phyloP scores from a whole-genome alignment of 1,140 invertebrate genomes.

The Dendroctonus valens region DNA sequence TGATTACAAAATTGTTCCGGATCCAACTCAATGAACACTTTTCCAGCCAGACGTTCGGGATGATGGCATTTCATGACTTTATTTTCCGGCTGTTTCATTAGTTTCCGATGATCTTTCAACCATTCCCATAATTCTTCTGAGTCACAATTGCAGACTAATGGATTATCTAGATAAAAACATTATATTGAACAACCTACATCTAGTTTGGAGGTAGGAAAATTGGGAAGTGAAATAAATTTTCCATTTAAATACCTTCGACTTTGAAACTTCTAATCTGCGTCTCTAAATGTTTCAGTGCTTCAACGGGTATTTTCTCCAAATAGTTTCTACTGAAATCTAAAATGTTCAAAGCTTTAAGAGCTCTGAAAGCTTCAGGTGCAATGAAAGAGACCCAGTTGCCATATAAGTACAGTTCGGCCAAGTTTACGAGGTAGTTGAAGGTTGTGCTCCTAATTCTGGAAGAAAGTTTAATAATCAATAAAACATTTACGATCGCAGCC shows the following conservation, averaged over 20 bases:
- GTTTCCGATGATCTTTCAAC: conserved; percentile 80
- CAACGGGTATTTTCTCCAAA: conserved; percentile 76
- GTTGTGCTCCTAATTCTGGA: conserved; percentile 67
- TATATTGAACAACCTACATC: not conserved
- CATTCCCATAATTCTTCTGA: conserved; percentile 85
- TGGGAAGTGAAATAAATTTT: too few species aligned
- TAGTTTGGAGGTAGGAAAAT: not conserved
- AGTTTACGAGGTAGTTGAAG: conserved; percentile 70
- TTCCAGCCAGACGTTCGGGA: conserved; percentile 72
- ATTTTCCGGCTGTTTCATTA: conserved; percentile 42
- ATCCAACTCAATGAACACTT: conserved; percentile 74
- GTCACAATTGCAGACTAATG: conserved; percentile 78
- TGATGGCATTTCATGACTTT: conserved; percentile 71
- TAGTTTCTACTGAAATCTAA: conserved; percentile 84
- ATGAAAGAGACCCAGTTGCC: conserved; percentile 81
- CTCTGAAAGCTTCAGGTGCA: conserved; percentile 74
- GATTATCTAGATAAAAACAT: conserved; percentile 68
- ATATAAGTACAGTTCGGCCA: conserved; percentile 74
- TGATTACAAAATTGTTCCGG: conserved; percentile 79
- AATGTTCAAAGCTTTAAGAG: conserved; percentile 74
- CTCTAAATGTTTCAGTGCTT: conserved; percentile 72
- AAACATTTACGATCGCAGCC: too few species aligned
- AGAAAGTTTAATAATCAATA: not conserved
- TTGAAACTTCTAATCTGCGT: conserved; percentile 74
- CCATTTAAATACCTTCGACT: conserved; percentile 64